Evolutionary conservation across 2,888 invertebrate genomes (phyloP), one percentile per base, ranked within the genome.

Genomic region (Eupithecia insigniata): DNA sequence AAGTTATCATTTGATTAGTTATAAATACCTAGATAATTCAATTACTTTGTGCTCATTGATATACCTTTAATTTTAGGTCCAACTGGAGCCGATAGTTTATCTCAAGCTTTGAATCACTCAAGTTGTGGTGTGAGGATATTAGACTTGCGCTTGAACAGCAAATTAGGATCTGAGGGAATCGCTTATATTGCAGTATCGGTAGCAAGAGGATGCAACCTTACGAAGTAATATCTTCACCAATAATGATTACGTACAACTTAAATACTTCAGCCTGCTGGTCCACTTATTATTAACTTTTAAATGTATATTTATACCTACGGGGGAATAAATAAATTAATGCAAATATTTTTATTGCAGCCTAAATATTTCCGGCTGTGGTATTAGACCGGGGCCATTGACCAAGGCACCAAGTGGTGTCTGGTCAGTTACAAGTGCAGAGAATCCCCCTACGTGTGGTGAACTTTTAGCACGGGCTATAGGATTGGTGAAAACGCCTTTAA

Each of bases 331-430:
- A 16, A 60, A 60, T 60, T 8, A 16, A 30, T 18, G 3, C 2
- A 16, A 16, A 30, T 60, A 12, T 61, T 51, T 46, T 61, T 58
- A 66, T 61, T 46, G 0, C 16, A 94, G 94, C 34, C 82, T 94
- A 70, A 94, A 94, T 77, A 89, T 94, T 78, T 94, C 94, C 18
- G 93, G 93, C 6, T 94, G 94, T 83, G 93, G 94, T 26, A 94
- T 94, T 69, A 90, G 85, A 68, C 86, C 92, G 28, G 88, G 86
- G 28, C 90, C 91, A 8, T 81, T 94, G 72, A 71, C 83, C 39
- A 93, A 90, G 75, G 86, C 93, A 66, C 93, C 92, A 46, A 85
- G 90, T 72, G 93, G 92, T n/a, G 93, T 94, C n/a, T 94, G 94
- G 94, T 93, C 93, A 8, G 85, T 90, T 16, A 92, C 90, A 7